Conservation (phyloP, 2,113 vertebrate genomes). For the Channa maculata region DNA sequence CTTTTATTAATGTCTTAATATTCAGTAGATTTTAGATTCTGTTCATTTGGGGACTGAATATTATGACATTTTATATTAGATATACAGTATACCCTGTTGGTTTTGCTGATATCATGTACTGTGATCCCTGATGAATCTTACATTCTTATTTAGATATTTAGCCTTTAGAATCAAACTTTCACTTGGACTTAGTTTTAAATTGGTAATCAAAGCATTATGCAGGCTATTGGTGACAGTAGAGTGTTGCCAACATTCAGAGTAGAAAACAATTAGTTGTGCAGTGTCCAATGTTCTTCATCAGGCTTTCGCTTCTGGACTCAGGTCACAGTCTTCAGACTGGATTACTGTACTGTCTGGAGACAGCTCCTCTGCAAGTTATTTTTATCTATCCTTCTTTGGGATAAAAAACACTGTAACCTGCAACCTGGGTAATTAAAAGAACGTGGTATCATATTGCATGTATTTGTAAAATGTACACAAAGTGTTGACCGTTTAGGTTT, state of each 20-base stretch:
- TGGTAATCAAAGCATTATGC: background rate
- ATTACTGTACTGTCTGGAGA: constrained; percentile 69
- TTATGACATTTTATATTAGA: no score
- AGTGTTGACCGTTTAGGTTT: background rate
- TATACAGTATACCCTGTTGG: no score
- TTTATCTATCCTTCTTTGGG: constrained; percentile 42
- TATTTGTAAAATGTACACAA: background rate
- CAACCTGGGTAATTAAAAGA: background rate
- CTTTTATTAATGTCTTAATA: no score
- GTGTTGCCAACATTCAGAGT: constrained; percentile 9
- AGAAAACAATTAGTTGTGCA: constrained; percentile 34
- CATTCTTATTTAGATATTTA: no score
- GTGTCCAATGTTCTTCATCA: constrained; percentile 31
- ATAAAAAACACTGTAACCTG: background rate
- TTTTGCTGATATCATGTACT: no score
- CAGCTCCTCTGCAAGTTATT: constrained; percentile 55
- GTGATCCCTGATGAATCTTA: background rate
- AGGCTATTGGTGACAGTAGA: background rate
- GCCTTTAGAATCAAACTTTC: no score
- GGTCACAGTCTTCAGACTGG: constrained; percentile 66
- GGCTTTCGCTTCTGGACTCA: constrained; percentile 28
- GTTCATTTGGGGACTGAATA: no score
- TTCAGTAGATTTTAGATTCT: no score
- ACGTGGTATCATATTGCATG: background rate
- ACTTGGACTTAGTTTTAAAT: no score